A percentile compares a stretch with the other conserved stretches of the same genome.
Evolutionary conservation across 2,797 vertebrate species (phyloP).

Genomic region (Microctenopoma stevenorrisi): DNA sequence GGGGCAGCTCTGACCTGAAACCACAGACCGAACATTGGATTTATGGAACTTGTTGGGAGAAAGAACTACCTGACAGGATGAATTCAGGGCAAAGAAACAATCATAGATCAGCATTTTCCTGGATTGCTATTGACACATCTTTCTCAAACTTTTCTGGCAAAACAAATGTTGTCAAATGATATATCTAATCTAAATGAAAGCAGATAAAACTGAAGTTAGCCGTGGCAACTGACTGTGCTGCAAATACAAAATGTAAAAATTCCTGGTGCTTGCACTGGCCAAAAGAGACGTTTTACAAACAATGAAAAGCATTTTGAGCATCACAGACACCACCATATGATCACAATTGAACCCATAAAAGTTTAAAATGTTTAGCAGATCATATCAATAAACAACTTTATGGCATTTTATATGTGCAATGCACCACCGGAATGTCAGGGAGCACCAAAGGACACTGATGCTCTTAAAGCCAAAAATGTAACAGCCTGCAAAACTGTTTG

Average conservation of each 20-base stretch:
- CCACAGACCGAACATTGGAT: constrained; percentile 16
- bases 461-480: no score
- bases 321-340: no score
- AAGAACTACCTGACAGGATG: constrained; percentile 26
- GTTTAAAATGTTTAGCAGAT: no score
- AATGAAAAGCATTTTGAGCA: no score
- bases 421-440: no score
- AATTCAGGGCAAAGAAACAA: constrained; percentile 28
- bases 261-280: not conserved
- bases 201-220: not conserved
- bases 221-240: not conserved
- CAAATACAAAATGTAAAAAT: not conserved
- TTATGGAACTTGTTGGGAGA: constrained; percentile 21
- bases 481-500: no score
- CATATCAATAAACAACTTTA: no score
- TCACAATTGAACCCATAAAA: no score
- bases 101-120: constrained; percentile 6
- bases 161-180: not conserved
- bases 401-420: no score
- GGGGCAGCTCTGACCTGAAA: constrained; percentile 59
- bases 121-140: not conserved
- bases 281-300: no score
- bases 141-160: constrained; percentile 6
- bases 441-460: no score
- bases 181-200: not conserved